phyloP scores from a whole-genome alignment of 1,140 invertebrate genomes.

The Polypedilum pembai region DNA sequence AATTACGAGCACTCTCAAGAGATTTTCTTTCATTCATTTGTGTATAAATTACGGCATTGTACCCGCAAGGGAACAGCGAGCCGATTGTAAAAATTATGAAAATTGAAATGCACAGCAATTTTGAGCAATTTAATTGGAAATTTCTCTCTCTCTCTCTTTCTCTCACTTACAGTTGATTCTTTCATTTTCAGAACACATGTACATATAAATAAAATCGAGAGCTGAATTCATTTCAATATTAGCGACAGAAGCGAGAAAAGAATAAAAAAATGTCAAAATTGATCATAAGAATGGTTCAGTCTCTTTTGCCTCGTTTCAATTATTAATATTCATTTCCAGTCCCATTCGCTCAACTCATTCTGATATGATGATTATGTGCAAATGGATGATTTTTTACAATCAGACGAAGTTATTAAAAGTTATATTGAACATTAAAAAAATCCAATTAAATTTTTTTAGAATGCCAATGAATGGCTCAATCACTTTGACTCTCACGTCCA shows the following conservation, averaged over 20 bases:
- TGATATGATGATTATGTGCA: not conserved
- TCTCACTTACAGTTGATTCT: too few species aligned
- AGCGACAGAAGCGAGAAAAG: not conserved
- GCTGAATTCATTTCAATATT: not conserved
- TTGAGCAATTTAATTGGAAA: conserved; percentile 7
- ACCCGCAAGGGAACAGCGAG: not conserved
- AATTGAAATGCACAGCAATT: conserved; percentile 9
- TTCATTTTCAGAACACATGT: too few species aligned
- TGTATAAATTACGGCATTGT: conserved; percentile 9
- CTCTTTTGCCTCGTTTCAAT: not conserved
- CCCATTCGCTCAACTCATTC: not conserved
- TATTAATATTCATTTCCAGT: not conserved
- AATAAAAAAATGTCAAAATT: not conserved
- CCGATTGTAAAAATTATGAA: conserved; percentile 2
- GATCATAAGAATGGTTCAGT: not conserved
- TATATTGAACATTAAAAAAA: not conserved
- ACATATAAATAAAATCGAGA: conserved; percentile 5
- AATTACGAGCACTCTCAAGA: not conserved
- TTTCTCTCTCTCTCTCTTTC: too few species aligned
- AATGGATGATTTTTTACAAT: conserved; percentile 12
- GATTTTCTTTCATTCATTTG: not conserved
- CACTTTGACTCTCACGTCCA: not conserved
- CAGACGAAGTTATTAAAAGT: not conserved
- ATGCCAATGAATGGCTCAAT: not conserved
- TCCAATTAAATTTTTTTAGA: not conserved